Base-by-base conservation (phyloP, 2,113 vertebrate species). In the Indri indri region DNA sequence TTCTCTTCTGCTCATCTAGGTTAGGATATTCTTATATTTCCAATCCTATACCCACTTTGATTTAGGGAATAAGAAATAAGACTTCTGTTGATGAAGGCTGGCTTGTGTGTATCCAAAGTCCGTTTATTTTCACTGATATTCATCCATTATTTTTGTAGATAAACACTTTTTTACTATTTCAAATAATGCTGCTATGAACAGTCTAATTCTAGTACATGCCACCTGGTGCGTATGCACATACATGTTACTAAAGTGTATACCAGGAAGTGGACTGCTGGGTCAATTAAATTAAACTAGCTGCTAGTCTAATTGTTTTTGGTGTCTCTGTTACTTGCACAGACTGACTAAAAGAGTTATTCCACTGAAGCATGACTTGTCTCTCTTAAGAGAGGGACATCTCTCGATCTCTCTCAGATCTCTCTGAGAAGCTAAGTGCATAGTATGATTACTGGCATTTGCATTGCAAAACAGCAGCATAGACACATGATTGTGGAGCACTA, bases 91-190 rank as follows among this genome's bases (percentile, higher is more conserved):
- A 70, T 42, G 17, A 96, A 87, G n/a, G 2, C 12, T 90, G 34
- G 7, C 3, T 3, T 65, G 17, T 86, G 30, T 54, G 20, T 52
- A 16, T 81, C 57, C 50, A 76, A 85, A 86, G 32, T 87, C 61
- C 27, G 79, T 47, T 90, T 86, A 88, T 63, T 95, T 91, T 91
- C 42, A 95, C 65, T 85, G 59, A 32, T 76, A 74, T 34, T 86
- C 63, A 96, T 18, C 4, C 30, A 65, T 54, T 80, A 27, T 88
- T 94, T 87, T 79, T 76, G 8, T 79, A 30, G 18, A 45, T 52
- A 32, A 18, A 77, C 17, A 79, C 30, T 96, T 71, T 47, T 42
- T 82, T 52, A 63, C 42, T 89, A 93, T 91, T 93, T 50, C 27
- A 88, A 93, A 91, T 37, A 91, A 85, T 59, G 79, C 13, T 42